phyloP scores from a whole-genome alignment of 2,888 invertebrate species.

The Arrhopalites spinosus region DNA sequence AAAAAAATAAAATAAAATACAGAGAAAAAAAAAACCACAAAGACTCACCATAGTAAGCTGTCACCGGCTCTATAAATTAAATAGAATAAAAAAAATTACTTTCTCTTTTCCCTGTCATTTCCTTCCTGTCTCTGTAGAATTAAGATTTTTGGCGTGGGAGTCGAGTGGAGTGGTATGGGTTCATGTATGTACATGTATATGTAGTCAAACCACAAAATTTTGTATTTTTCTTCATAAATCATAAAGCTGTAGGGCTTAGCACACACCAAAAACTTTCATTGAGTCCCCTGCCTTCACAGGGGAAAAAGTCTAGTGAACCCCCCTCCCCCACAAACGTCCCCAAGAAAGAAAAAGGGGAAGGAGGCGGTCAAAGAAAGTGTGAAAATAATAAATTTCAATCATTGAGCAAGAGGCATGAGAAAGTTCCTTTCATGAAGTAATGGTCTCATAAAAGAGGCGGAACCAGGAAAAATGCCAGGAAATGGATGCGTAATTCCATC shows the following conservation, averaged over 20 bases:
- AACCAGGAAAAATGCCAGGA: slow-evolving; percentile 40
- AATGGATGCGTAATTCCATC: slow-evolving; percentile 37
- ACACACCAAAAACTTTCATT: neutral
- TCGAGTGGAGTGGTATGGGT: neutral
- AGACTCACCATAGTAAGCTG: slow-evolving; percentile 52
- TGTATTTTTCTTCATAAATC: too few relatives aligned
- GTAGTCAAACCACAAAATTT: too few relatives aligned
- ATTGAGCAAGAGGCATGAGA: slow-evolving; percentile 33
- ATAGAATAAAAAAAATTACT: slow-evolving; percentile 5
- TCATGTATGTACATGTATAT: too few relatives aligned
- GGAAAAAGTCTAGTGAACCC: neutral
- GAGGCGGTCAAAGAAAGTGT: slow-evolving; percentile 23
- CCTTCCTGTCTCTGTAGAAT: neutral
- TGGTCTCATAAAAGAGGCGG: slow-evolving; percentile 41
- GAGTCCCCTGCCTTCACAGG: neutral
- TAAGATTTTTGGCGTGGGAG: too few relatives aligned
- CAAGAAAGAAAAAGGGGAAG: neutral
- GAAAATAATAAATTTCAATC: slow-evolving; percentile 42
- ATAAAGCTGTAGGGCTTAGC: neutral
- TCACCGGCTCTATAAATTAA: slow-evolving; percentile 50
- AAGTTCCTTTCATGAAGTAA: slow-evolving; percentile 31
- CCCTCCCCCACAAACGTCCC: too few relatives aligned
- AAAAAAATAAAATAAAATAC: too few relatives aligned
- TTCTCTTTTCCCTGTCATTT: neutral
- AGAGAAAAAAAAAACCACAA: too few relatives aligned